Evolutionary conservation across 2,113 vertebrate species (phyloP).

Genomic region (Daphoenositta chrysoptera): DNA sequence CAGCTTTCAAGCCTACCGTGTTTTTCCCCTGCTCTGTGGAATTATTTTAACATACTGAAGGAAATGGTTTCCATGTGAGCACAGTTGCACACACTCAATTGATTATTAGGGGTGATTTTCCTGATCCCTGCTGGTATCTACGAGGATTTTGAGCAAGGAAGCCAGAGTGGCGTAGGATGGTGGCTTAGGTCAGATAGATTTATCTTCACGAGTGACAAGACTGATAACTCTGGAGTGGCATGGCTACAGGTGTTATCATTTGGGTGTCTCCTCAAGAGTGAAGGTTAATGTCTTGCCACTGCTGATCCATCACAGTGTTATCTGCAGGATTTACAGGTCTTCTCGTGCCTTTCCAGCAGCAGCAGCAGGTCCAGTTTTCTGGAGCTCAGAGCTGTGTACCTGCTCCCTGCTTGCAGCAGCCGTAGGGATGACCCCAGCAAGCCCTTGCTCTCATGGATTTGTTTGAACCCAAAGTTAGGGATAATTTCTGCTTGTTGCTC

Average conservation of each 20-base stretch:
- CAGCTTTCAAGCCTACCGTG: not conserved
- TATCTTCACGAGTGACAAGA: conserved; percentile 30
- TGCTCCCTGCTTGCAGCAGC: not conserved
- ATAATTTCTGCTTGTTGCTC: not conserved
- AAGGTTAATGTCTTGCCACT: conserved; percentile 61
- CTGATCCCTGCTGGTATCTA: not conserved
- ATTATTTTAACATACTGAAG: not conserved
- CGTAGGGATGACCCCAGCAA: accelerated
- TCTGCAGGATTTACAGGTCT: conserved; percentile 42
- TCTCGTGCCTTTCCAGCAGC: not conserved
- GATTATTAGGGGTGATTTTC: conserved; percentile 43
- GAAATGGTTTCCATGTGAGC: conserved; percentile 17
- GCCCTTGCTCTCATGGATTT: not conserved
- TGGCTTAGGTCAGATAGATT: conserved; percentile 44
- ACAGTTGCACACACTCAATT: not conserved
- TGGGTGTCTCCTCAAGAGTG: conserved; percentile 58
- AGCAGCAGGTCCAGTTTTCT: not conserved
- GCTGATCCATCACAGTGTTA: conserved; percentile 38
- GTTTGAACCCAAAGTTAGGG: not conserved
- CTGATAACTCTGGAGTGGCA: conserved; percentile 12
- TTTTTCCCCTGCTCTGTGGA: not conserved
- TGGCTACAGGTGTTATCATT: conserved; percentile 62
- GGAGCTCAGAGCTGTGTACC: not conserved
- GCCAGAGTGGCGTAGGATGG: not conserved
- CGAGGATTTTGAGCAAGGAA: not conserved